Conservation (phyloP, 1,140 invertebrate genomes). For the Bombus confusus region DNA sequence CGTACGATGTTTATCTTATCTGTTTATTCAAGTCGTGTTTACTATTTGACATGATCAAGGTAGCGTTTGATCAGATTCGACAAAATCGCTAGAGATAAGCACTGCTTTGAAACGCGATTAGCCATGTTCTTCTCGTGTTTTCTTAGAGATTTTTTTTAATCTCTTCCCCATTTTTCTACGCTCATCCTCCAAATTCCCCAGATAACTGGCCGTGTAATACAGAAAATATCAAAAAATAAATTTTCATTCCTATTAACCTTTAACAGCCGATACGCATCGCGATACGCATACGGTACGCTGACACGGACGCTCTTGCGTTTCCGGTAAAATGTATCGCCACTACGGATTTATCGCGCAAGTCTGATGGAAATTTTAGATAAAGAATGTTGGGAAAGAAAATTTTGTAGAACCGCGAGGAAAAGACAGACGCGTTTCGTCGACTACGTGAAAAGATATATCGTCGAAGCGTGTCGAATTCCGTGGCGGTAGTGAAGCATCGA, state of each 20-base stretch:
- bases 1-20: constrained; percentile 47
- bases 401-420: no score
- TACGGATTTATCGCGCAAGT: no score
- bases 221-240: background rate
- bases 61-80: constrained; percentile 46
- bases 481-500: fast-evolving
- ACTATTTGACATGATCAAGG: constrained; percentile 46
- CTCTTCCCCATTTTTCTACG: background rate
- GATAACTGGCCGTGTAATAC: background rate
- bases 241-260: no score
- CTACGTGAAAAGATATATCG: background rate
- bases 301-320: background rate
- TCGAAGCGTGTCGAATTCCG: no score
- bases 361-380: no score
- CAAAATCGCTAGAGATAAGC: background rate
- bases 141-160: background rate
- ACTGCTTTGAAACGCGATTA: constrained; percentile 17
- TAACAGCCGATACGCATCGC: background rate
- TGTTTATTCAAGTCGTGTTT: constrained; percentile 47
- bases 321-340: fast-evolving
- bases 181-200: background rate
- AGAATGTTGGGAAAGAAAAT: no score
- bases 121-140: background rate
- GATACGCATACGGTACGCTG: background rate
- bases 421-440: background rate